A percentile compares a stretch with the other conserved stretches of the same genome.
Conservation (phyloP, 1,140 invertebrate genomes). For the Orius insidiosus region DNA sequence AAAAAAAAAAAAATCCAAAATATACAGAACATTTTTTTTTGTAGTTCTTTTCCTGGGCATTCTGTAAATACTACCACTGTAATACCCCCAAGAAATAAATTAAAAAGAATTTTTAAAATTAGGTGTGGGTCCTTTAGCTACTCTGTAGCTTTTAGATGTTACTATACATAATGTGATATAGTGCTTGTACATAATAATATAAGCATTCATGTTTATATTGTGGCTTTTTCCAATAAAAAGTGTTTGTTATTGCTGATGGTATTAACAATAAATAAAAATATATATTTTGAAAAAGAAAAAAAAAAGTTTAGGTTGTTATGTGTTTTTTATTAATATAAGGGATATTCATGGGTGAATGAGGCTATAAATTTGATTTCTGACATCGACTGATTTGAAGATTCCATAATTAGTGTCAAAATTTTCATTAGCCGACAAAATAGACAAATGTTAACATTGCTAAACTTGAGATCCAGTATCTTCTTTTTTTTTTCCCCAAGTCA, state of each 20-base stretch:
- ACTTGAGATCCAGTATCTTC: too few species aligned
- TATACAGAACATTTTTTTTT: too few species aligned
- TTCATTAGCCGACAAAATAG: neutral
- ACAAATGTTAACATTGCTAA: neutral
- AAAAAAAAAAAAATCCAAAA: too few species aligned
- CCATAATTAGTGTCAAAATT: slow-evolving; percentile 15
- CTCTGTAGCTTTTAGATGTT: slow-evolving; percentile 1
- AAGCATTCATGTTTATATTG: slow-evolving; percentile 16
- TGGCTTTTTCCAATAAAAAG: slow-evolving; percentile 12
- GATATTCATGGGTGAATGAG: slow-evolving; percentile 8
- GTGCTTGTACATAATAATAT: slow-evolving; percentile 16
- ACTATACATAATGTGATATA: slow-evolving; percentile 16
- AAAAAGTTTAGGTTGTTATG: slow-evolving; percentile 11
- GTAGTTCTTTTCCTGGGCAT: too few species aligned
- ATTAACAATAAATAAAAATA: slow-evolving; percentile 3
- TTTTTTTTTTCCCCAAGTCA: neutral
- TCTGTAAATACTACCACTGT: too few species aligned
- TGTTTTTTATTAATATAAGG: slow-evolving; percentile 7
- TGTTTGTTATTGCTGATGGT: slow-evolving; percentile 13
- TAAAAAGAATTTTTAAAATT: too few species aligned
- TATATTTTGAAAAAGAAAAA: slow-evolving; percentile 14
- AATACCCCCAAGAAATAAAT: too few species aligned
- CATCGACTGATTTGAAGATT: slow-evolving; percentile 16
- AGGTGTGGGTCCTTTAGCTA: too few species aligned
- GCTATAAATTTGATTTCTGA: slow-evolving; percentile 4